Evolutionary conservation across 1,140 invertebrate species (phyloP), one percentile per base, ranked within the genome.

Genomic region (Dreissena polymorpha): DNA sequence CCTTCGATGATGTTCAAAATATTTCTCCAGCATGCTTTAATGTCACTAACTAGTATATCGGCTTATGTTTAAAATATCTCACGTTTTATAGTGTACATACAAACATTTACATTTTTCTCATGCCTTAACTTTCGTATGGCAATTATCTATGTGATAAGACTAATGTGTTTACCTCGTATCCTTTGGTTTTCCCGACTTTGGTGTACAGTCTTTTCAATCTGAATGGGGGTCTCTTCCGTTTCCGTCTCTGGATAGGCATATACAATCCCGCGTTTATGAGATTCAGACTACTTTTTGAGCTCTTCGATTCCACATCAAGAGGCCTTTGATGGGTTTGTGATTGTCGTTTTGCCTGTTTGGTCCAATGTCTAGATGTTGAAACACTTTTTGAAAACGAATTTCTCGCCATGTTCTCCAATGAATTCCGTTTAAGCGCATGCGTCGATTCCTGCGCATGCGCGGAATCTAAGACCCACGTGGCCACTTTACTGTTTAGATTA

Each of bases 171-270:
- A 82, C 79, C 79, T 82, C 79, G 25, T 82, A 82, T 13, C 79
- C 79, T 68, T 82, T 82, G 23, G 55, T 23, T 63, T 74, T 82
- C 49, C 79, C 79, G 25, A 82, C 70, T 65, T 82, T 57, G 12
- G 79, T 82, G 25, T 64, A 82, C 21, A 82, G 29, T n/a, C 70
- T 16, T 57, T 39, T 78, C 0, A 78, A 29, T 25, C 65, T 27
- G 16, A 18, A 69, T 1, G 65, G 76, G n/a, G 21, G 68, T n/a
- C 76, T 64, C 23, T 82, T 82, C 49, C 64, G 23, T 51, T 73
- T 67, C 49, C 29, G 73, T 27, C n/a, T 74, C 55, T 50, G 63
- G 29, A 82, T 18, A 0, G 79, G 79, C 71, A 82, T 0, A 29
- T 82, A 82, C 71, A 74, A 55, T 53, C 79, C 79, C n/a, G 23